Percentiles rank a stretch among this genome's conserved stretches.
These are phyloP conservation scores for Dicranocentrus wangi DNA, from an alignment of 2,888 invertebrate species.

Conservation along the genomic window DNA sequence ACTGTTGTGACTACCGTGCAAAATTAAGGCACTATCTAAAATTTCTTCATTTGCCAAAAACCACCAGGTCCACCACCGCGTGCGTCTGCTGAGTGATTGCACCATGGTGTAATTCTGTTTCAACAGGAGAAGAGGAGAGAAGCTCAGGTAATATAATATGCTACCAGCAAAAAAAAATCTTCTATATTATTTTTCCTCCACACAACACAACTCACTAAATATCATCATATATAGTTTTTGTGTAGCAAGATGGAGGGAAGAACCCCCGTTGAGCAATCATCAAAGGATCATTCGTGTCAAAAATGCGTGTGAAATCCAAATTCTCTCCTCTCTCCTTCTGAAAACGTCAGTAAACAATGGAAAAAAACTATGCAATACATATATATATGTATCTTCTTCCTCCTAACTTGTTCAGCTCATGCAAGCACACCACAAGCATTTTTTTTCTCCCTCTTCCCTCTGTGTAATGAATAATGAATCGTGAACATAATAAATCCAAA, in stretches of 20 bases:
- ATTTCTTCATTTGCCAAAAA: slow-evolving; percentile 23
- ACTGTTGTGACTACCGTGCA: too few relatives aligned
- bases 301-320: slow-evolving; percentile 68
- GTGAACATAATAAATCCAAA: slow-evolving; percentile 59
- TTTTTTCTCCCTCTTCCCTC: not conserved
- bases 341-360: slow-evolving; percentile 27
- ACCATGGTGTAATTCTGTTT: too few relatives aligned
- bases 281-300: slow-evolving; percentile 68
- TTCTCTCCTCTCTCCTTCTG: slow-evolving; percentile 39
- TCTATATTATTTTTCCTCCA: too few relatives aligned
- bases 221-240: too few relatives aligned
- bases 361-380: slow-evolving; percentile 2
- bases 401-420: not conserved
- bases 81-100: too few relatives aligned
- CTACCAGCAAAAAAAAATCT: too few relatives aligned
- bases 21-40: too few relatives aligned
- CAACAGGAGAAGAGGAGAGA: too few relatives aligned
- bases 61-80: too few relatives aligned
- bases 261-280: slow-evolving; percentile 63
- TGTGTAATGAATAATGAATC: slow-evolving; percentile 38
- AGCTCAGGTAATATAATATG: too few relatives aligned
- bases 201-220: too few relatives aligned
- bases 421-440: not conserved
- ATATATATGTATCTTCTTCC: not conserved
- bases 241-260: slow-evolving; percentile 28